These are phyloP conservation scores for Rhinogobio ventralis DNA, from an alignment of 2,797 vertebrate species.

Conservation along the genomic window DNA sequence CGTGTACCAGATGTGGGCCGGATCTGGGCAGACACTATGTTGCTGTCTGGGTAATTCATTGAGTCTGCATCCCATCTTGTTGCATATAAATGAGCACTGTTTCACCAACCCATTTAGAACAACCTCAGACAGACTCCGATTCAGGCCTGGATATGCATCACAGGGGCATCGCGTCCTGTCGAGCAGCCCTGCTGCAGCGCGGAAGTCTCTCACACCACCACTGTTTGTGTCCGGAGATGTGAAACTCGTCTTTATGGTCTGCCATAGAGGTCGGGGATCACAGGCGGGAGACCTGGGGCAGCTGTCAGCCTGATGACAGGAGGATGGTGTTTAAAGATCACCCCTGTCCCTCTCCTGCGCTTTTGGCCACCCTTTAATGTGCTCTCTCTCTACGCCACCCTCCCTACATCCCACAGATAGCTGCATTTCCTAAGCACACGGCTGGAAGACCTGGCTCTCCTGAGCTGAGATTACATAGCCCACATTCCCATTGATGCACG, in stretches of 20 bases:
- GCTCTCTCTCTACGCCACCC: slow-evolving; percentile 4
- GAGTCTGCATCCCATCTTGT: background rate
- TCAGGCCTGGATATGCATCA: background rate
- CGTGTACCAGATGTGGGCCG: too few species aligned
- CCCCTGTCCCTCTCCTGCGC: slow-evolving; percentile 10
- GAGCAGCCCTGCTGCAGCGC: background rate
- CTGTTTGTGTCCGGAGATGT: slow-evolving; percentile 23
- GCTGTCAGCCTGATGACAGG: slow-evolving; percentile 53
- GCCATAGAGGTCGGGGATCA: slow-evolving; percentile 28
- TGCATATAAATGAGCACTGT: background rate
- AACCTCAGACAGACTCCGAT: background rate
- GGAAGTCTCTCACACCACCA: background rate
- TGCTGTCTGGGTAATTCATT: too few species aligned
- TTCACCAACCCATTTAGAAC: background rate
- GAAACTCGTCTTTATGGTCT: slow-evolving; percentile 42
- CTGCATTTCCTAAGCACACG: slow-evolving; percentile 13
- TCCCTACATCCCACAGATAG: slow-evolving; percentile 7
- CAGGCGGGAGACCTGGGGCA: slow-evolving; percentile 25
- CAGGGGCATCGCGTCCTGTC: background rate
- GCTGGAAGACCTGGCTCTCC: slow-evolving; percentile 38
- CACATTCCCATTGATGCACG: slow-evolving; percentile 50
- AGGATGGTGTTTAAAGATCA: slow-evolving; percentile 42
- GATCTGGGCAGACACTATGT: too few species aligned
- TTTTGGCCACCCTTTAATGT: background rate
- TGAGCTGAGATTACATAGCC: slow-evolving; percentile 43